Conservation (phyloP, 1,140 invertebrate genomes). For the Gonatopus flavifemur region DNA sequence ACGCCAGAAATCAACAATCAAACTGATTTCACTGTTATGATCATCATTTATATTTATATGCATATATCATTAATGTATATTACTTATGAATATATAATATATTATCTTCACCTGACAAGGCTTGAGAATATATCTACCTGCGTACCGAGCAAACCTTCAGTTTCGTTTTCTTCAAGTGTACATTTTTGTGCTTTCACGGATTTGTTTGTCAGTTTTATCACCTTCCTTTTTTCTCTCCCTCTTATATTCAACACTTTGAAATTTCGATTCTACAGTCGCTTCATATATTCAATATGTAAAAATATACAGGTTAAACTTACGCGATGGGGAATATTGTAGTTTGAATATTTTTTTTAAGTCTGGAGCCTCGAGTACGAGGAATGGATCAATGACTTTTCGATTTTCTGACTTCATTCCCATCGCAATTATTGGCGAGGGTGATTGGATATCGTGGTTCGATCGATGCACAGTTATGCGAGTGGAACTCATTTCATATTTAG, state of each 20-base stretch:
- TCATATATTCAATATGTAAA: constrained; percentile 53
- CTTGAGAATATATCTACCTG: constrained; percentile 28
- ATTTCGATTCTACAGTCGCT: too few relatives aligned
- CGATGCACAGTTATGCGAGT: too few relatives aligned
- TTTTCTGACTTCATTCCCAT: too few relatives aligned
- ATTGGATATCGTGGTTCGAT: too few relatives aligned
- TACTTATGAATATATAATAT: constrained; percentile 31
- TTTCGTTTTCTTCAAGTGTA: neutral
- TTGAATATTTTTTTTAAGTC: too few relatives aligned
- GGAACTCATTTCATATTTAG: too few relatives aligned
- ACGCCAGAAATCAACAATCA: constrained; percentile 52
- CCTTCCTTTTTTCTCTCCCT: constrained; percentile 7
- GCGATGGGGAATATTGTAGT: too few relatives aligned
- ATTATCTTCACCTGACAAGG: constrained; percentile 29
- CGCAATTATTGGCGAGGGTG: too few relatives aligned
- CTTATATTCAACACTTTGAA: constrained; percentile 22
- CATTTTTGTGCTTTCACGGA: neutral
- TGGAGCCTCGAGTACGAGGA: constrained; percentile 35
- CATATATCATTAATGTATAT: too few relatives aligned
- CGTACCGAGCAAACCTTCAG: too few relatives aligned
- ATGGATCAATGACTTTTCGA: too few relatives aligned
- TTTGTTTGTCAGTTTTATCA: neutral
- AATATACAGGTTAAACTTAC: constrained; percentile 57
- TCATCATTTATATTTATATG: too few relatives aligned
- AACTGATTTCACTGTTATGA: constrained; percentile 46